Base-by-base conservation (phyloP, 2,113 vertebrate species). In the Corydoras maculifer region DNA sequence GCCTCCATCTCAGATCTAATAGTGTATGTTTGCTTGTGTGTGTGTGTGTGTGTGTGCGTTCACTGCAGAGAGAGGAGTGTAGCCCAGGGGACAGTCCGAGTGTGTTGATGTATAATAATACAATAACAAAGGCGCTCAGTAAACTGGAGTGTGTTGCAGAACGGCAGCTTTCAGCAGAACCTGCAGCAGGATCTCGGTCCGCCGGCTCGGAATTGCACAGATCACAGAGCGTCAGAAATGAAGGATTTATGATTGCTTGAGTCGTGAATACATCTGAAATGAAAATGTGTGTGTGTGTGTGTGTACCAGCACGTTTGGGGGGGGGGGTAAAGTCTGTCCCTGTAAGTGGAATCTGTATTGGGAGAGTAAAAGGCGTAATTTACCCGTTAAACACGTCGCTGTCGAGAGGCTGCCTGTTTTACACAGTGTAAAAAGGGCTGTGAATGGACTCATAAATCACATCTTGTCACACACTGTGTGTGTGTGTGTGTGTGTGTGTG, bases 71-170 rank as follows among this genome's bases (percentile, higher is more conserved):
- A 74, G 55, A 75, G 51, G 35, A 43, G 69, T 78, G 59, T 53
- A 71, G 50, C 76, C 66, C 70, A 61, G 51, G 76, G 70, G 73
- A 76, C 67, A 71, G 48, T 65, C 70, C 58, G 61, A 58, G 29
- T 71, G 76, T 80, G 79, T 80, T 78, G 73, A 73, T 80, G 68
- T 78, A 73, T 78, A 78, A 78, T 74, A 68, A 76, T 75, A 78
- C 76, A 80, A 80, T 80, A 78, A 74, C 76, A 76, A 78, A 75
- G 73, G 58, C 30, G 2, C 58, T 32, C 35, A 43, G 51, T 62
- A 74, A 78, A 78, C 66, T n/a, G 35, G 43, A 51, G 58, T 68
- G 68, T 74, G 54, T 65, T 73, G 35, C 35, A 43, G 35, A 43
- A 43, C 35, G 35, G 35, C 43, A 53, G 53, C 53, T 49, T 61